phyloP scores from a whole-genome alignment of 2,888 invertebrate species.

The Auanema freiburgensis region DNA sequence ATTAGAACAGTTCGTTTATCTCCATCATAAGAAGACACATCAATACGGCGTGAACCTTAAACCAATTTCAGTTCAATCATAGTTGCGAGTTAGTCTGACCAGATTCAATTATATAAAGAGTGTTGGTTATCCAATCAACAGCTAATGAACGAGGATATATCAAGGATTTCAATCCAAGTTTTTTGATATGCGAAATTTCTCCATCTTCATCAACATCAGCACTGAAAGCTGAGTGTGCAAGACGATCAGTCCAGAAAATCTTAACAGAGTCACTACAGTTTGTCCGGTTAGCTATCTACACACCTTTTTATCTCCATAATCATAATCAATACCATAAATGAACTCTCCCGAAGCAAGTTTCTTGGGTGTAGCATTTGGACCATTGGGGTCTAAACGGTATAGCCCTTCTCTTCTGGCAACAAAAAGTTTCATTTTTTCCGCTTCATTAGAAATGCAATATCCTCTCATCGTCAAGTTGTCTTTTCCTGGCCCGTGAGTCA shows the following conservation, averaged over 20 bases:
- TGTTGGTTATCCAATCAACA: slow-evolving; percentile 94
- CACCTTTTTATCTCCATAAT: slow-evolving; percentile 82
- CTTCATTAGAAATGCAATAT: slow-evolving; percentile 60
- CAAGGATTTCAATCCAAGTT: slow-evolving; percentile 58
- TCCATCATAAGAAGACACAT: slow-evolving; percentile 84
- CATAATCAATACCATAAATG: slow-evolving; percentile 83
- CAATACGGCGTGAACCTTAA: slow-evolving; percentile 87
- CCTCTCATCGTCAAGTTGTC: slow-evolving; percentile 57
- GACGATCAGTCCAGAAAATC: slow-evolving; percentile 75
- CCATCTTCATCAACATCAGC: slow-evolving; percentile 59
- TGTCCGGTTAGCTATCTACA: no score
- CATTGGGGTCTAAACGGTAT: slow-evolving; percentile 46
- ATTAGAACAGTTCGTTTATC: slow-evolving; percentile 86
- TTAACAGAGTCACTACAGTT: no score
- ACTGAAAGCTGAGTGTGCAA: slow-evolving; percentile 58
- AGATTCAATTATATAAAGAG: slow-evolving; percentile 74
- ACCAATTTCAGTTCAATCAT: slow-evolving; percentile 75
- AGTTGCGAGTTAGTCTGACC: slow-evolving; percentile 11
- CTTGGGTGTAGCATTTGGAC: slow-evolving; percentile 46
- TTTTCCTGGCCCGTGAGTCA: slow-evolving; percentile 45
- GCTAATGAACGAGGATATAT: slow-evolving; percentile 72
- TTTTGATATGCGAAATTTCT: slow-evolving; percentile 58
- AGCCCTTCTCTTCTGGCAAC: slow-evolving; percentile 62
- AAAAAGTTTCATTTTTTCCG: slow-evolving; percentile 61
- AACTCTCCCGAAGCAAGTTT: slow-evolving; percentile 62